phyloP scores from a whole-genome alignment of 2,888 invertebrate species.

The Heteropelma amictum region DNA sequence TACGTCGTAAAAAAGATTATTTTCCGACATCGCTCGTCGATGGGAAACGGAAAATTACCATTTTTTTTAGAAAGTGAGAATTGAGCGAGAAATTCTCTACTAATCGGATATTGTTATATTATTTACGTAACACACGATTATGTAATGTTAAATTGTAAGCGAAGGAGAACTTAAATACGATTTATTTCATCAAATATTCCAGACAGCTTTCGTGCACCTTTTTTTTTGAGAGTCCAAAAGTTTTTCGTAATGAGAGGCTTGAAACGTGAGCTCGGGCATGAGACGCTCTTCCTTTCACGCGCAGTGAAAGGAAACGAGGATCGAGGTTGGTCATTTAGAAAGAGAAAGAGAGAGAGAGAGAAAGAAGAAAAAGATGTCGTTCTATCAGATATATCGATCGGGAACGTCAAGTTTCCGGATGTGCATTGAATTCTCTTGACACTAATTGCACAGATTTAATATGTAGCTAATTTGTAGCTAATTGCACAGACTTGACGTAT shows the following conservation, averaged over 20 bases:
- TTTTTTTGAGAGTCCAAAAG: not conserved
- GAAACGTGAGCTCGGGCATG: constrained; percentile 19
- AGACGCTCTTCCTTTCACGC: constrained; percentile 54
- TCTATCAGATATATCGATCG: constrained; percentile 43
- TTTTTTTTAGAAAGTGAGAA: too few relatives aligned
- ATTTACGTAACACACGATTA: too few relatives aligned
- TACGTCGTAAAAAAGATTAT: too few relatives aligned
- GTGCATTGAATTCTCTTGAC: not conserved
- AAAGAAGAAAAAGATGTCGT: not conserved
- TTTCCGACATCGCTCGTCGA: too few relatives aligned
- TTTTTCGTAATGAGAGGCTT: constrained; percentile 24
- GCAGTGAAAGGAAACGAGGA: constrained; percentile 52
- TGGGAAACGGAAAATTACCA: too few relatives aligned
- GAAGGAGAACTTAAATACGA: not conserved
- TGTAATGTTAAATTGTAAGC: too few relatives aligned
- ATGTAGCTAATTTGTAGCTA: too few relatives aligned
- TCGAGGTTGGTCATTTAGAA: constrained; percentile 20
- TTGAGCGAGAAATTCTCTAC: too few relatives aligned
- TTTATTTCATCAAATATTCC: not conserved
- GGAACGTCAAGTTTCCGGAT: constrained; percentile 42
- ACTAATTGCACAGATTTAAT: too few relatives aligned
- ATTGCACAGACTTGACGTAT: too few relatives aligned
- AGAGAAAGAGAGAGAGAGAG: constrained; percentile 20
- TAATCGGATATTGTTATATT: too few relatives aligned
- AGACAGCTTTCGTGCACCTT: not conserved